Evolutionary conservation across 1,140 invertebrate species (phyloP).

Genomic region (Mactra quadrangularis): DNA sequence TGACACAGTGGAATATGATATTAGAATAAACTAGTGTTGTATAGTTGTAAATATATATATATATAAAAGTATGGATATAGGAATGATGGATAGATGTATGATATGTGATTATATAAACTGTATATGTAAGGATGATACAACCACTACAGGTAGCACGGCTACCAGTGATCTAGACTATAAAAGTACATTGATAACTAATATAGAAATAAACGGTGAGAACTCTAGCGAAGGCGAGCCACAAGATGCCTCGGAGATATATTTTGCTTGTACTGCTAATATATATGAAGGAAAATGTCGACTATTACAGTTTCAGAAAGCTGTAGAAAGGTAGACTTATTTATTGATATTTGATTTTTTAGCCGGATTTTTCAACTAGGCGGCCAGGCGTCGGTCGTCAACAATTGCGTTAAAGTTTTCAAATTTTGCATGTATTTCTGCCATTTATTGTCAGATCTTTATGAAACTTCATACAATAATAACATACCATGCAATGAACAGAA

Average conservation of each 20-base stretch:
- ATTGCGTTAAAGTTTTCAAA: too few species aligned
- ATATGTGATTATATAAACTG: slow-evolving; percentile 57
- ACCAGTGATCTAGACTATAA: not conserved
- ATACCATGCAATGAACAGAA: too few species aligned
- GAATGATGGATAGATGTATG: slow-evolving; percentile 13
- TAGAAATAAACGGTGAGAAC: slow-evolving; percentile 39
- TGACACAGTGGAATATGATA: too few species aligned
- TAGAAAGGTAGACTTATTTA: slow-evolving; percentile 47
- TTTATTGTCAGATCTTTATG: too few species aligned
- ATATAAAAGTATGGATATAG: slow-evolving; percentile 13
- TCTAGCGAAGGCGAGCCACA: slow-evolving; percentile 40
- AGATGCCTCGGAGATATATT: slow-evolving; percentile 52
- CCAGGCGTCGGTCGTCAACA: too few species aligned
- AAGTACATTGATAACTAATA: not conserved
- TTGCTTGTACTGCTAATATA: slow-evolving; percentile 55
- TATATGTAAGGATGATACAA: slow-evolving; percentile 37
- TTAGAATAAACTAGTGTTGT: too few species aligned
- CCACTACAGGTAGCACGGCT: not conserved
- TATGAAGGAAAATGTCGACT: slow-evolving; percentile 58
- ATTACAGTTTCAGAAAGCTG: slow-evolving; percentile 55
- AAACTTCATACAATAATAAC: too few species aligned
- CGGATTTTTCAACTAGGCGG: too few species aligned
- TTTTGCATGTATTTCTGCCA: too few species aligned
- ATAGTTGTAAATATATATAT: too few species aligned
- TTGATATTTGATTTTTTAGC: too few species aligned